phyloP scores from a whole-genome alignment of 2,888 invertebrate genomes.

The Mythimna albipuncta region DNA sequence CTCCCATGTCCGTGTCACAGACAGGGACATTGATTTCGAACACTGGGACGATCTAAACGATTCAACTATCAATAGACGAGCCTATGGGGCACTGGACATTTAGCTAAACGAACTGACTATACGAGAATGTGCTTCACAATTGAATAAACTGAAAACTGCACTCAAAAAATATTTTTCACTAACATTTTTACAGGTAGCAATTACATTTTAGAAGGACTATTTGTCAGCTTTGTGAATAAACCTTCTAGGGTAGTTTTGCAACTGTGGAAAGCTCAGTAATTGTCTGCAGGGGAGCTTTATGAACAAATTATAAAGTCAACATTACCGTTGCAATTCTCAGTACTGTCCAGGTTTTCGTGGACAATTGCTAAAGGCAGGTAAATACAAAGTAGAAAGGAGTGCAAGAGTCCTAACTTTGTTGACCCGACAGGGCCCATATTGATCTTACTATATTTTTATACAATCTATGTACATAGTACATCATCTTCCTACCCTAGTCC shows the following conservation, averaged over 20 bases:
- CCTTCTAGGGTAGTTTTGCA: not conserved
- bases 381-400: constrained; percentile 18
- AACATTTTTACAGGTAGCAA: constrained; percentile 15
- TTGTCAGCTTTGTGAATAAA: constrained; percentile 14
- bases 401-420: not conserved
- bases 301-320: constrained; percentile 38
- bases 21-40: constrained; percentile 66
- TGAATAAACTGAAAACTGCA: constrained; percentile 29
- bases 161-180: not conserved
- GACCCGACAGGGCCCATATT: no score
- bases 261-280: constrained; percentile 13
- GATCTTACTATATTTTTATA: no score
- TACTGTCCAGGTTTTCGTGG: constrained; percentile 16
- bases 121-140: constrained; percentile 30
- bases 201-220: constrained; percentile 17
- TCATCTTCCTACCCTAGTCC: no score
- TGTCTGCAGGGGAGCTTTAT: constrained; percentile 26
- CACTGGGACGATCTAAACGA: constrained; percentile 55
- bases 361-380: constrained; percentile 13
- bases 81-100: constrained; percentile 30
- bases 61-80: constrained; percentile 51
- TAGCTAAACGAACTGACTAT: constrained; percentile 38
- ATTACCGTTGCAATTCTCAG: constrained; percentile 13
- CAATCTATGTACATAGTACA: no score
- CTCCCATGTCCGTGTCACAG: constrained; percentile 69